Percentiles rank a stretch among this genome's conserved stretches.
Conservation (phyloP, 2,888 invertebrate genomes). For the Andrena haemorrhoa region DNA sequence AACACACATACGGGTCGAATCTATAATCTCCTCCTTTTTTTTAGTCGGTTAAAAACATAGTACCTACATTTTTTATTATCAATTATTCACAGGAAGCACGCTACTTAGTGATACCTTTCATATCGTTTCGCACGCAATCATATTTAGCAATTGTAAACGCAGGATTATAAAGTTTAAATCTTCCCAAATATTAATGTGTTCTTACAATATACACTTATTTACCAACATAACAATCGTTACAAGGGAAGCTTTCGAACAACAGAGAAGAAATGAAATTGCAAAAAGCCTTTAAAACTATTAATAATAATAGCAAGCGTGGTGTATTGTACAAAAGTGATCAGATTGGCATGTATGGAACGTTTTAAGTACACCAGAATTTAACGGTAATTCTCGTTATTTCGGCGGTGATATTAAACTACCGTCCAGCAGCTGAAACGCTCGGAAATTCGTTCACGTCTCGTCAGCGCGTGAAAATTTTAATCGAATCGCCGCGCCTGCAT, state of each 20-base stretch:
- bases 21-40: no score
- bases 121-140: no score
- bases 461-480: conserved; percentile 64
- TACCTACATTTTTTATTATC: no score
- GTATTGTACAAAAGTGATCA: neutral
- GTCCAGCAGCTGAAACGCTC: neutral
- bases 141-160: no score
- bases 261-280: neutral
- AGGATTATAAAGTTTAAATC: no score
- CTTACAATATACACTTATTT: no score
- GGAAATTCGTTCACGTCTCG: conserved; percentile 56
- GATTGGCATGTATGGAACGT: neutral
- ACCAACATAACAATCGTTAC: no score
- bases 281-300: conserved; percentile 6
- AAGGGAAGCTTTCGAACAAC: neutral
- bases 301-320: neutral
- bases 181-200: no score
- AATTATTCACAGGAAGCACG: no score
- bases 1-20: no score
- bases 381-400: conserved; percentile 38
- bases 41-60: no score
- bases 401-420: conserved; percentile 37
- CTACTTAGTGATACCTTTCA: no score
- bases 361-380: conserved; percentile 21
- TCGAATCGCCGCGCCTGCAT: conserved; percentile 46